Percentiles rank a stretch among this genome's conserved stretches.
phyloP scores from a whole-genome alignment of 2,113 vertebrate genomes.

The Lepus europaeus region DNA sequence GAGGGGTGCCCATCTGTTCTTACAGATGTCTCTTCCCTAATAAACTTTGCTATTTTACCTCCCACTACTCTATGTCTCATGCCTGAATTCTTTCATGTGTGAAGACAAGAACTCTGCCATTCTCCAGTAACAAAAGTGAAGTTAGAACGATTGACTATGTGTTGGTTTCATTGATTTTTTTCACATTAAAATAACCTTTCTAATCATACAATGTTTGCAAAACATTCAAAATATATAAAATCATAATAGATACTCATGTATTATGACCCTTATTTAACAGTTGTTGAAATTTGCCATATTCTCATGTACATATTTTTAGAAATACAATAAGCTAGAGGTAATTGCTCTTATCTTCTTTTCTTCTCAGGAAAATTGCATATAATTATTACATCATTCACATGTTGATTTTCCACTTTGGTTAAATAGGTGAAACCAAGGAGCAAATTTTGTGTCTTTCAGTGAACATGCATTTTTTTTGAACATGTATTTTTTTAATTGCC shows the following conservation, averaged over 20 bases:
- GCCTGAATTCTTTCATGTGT: too few relatives aligned
- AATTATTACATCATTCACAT: background rate
- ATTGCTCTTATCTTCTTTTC: background rate
- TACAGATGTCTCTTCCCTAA: too few relatives aligned
- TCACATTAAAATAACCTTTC: background rate
- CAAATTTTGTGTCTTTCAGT: background rate
- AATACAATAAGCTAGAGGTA: background rate
- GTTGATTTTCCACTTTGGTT: background rate
- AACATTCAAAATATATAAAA: background rate
- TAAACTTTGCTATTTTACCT: too few relatives aligned
- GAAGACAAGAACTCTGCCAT: too few relatives aligned
- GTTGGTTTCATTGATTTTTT: background rate
- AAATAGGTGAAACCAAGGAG: background rate
- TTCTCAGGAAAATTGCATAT: background rate
- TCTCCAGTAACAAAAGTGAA: background rate
- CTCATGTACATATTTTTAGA: background rate
- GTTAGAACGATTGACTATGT: background rate
- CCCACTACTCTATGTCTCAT: too few relatives aligned
- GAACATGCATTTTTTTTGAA: background rate
- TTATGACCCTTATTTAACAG: background rate
- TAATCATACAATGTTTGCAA: background rate
- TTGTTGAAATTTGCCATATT: background rate
- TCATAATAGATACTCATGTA: background rate
- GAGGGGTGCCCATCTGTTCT: too few relatives aligned
- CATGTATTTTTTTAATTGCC: background rate